These are phyloP conservation scores for Dione juno DNA, from an alignment of 2,888 invertebrate species.

Conservation along the genomic window DNA sequence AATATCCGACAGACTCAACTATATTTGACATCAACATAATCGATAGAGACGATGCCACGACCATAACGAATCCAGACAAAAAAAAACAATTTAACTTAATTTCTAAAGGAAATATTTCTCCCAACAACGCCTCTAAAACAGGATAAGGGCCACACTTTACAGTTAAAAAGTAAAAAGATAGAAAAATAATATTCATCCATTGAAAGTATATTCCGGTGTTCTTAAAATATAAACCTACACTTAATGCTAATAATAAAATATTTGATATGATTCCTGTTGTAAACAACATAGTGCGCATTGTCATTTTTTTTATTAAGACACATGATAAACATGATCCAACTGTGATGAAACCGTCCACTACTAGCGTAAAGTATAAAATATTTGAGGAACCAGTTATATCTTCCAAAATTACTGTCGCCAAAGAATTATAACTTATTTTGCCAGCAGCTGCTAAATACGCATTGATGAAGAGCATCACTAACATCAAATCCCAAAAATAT, in stretches of 20 bases:
- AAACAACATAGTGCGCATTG: slow-evolving; percentile 47
- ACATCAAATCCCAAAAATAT: slow-evolving; percentile 47
- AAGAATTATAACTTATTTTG: slow-evolving; percentile 44
- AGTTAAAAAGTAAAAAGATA: slow-evolving; percentile 12
- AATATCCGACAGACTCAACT: slow-evolving; percentile 14
- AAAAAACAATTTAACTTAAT: slow-evolving; percentile 24
- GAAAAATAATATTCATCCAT: slow-evolving; percentile 13
- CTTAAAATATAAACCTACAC: slow-evolving; percentile 43
- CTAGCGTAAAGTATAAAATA: slow-evolving; percentile 38
- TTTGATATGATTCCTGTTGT: slow-evolving; percentile 42
- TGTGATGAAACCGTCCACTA: slow-evolving; percentile 8
- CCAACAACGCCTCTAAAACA: slow-evolving; percentile 16
- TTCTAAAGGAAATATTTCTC: slow-evolving; percentile 26
- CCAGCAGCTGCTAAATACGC: slow-evolving; percentile 44
- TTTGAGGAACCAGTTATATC: slow-evolving; percentile 46
- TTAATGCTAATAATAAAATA: slow-evolving; percentile 41
- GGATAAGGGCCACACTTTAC: slow-evolving; percentile 15
- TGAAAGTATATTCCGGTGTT: background rate
- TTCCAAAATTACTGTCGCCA: slow-evolving; percentile 47
- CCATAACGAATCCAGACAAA: slow-evolving; percentile 3
- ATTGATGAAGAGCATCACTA: slow-evolving; percentile 37
- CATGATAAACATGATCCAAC: background rate
- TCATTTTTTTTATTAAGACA: slow-evolving; percentile 43
- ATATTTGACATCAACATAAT: slow-evolving; percentile 1
- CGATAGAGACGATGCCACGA: background rate